Base-by-base conservation (phyloP, 2,797 vertebrate genomes). In the Linurgus olivaceus region DNA sequence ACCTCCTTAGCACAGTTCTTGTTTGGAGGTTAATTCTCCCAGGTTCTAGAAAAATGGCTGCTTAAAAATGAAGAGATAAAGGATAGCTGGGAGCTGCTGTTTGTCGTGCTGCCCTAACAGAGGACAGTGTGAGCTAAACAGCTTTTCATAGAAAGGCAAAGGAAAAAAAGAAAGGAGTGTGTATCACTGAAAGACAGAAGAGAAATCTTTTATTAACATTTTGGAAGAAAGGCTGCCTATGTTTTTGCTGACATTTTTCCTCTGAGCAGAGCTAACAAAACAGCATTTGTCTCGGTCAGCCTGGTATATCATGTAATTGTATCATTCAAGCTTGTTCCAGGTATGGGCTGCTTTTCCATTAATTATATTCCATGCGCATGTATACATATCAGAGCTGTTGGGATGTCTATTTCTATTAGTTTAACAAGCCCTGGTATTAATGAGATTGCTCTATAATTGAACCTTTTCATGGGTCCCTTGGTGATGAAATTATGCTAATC, bases 371-470 rank as follows among this genome's bases (percentile, higher is more conserved):
- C 87, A 97, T 97, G 98, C 98, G 98, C 98, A 98, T 84, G 96
- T 98, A 98, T 98, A 98, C 98, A 98, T 98, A 98, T 98, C 98
- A 96, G 98, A 98, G 98, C 98, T 98, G 98, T 97, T 98, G 97
- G 97, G 96, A 97, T 98, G 98, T 98, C 98, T 98, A 97, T 97
- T 98, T 98, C 98, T 98, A 98, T 98, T 98, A 98, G 98, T 96
- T 98, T 98, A 99, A 99, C 98, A 98, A 98, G 98, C 98, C 97
- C 98, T 98, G 96, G 98, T 98, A 99, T 99, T 98, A 99, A 99
- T 99, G 98, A 99, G 98, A 99, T 98, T 98, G 98, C 98, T 98
- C 98, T 98, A 98, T 98, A 99, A 99, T 99, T 99, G 98, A 98
- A 98, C 98, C 98, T 98, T 98, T 98, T 98, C 98, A 98, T 98